Percentiles rank a stretch among this genome's conserved stretches.
Evolutionary conservation across 2,797 vertebrate species (phyloP).

Genomic region (Mus minutoides): DNA sequence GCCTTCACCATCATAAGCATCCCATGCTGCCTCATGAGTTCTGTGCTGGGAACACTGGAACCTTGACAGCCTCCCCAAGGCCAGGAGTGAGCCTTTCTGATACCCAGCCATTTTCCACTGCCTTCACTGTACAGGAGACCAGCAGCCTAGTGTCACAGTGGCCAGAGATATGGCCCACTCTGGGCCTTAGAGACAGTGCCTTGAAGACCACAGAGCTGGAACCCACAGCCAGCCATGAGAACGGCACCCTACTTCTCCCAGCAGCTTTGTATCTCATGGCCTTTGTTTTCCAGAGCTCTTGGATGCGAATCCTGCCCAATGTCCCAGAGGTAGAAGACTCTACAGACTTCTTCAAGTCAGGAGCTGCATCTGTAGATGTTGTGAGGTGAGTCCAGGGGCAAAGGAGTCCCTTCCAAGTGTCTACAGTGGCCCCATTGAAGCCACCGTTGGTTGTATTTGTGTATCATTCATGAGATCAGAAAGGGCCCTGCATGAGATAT

Average conservation of each 20-base stretch:
- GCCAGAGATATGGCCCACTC: background rate
- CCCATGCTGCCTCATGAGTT: background rate
- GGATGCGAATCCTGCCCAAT: constrained; percentile 92
- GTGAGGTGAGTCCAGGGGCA: constrained; percentile 88
- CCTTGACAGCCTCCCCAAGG: fast-evolving
- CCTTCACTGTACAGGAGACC: background rate
- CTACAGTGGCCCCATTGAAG: background rate
- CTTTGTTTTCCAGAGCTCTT: constrained; percentile 86
- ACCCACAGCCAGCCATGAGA: too few relatives aligned
- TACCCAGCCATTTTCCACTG: background rate
- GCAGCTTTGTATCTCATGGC: background rate
- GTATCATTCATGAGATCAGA: background rate
- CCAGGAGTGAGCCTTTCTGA: background rate
- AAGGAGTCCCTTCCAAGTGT: background rate
- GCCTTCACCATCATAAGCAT: background rate
- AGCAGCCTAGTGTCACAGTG: background rate
- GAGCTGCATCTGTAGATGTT: constrained; percentile 94
- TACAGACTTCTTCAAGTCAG: constrained; percentile 95
- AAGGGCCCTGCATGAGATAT: background rate
- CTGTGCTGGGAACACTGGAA: background rate
- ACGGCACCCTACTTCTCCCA: background rate
- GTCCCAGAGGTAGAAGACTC: constrained; percentile 88
- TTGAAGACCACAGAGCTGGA: background rate
- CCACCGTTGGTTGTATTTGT: background rate
- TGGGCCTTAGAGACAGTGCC: background rate